Base-by-base conservation (phyloP, 2,113 vertebrate genomes). In the Pipa parva region DNA sequence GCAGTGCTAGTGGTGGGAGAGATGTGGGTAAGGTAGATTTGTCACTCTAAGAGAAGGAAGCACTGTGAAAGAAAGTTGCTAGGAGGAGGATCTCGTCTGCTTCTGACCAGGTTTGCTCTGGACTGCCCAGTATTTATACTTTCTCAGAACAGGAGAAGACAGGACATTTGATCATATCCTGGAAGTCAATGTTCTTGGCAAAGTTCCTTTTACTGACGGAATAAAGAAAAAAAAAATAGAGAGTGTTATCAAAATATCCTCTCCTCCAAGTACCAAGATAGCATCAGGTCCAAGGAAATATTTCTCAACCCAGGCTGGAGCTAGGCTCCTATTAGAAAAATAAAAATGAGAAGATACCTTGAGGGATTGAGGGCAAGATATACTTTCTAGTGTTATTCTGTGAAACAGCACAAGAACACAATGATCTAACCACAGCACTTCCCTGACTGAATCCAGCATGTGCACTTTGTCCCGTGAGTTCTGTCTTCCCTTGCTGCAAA, bases 91-190 rank as follows among this genome's bases (percentile, higher is more conserved):
- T 71, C 75, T 71, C 72, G 57, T 77, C 73, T 36, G 66, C 74
- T 48, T 72, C 57, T 69, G 74, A 74, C 2, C 69, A 76, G 72
- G 71, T 73, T 22, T 69, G 61, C 69, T 9, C 61, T 25, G 68
- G 73, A 71, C 75, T 78, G 52, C 15, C 77, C 58, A 72, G 69
- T 83, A 82, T 81, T 83, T 83, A 83, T 81, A 77, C 76, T 75
- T 76, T 82, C 63, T 72, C 71, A 74, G 80, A 76, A 33, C 26
- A 20, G 29, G 4, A 39, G n/a, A 58, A 37, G 29, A 49, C 18
- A 58, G 20, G 10, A 31, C 61, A 58, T 59, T 51, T 54, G 72
- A 71, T 76, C 69, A 74, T 63, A 36, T 58, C 75, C 28, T 79
- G 69, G 76, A 59, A 68, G 46, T 61, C 77, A 25, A 63, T 71